Evolutionary conservation across 2,888 invertebrate species (phyloP).

Genomic region (Himalopsyche tibetana): DNA sequence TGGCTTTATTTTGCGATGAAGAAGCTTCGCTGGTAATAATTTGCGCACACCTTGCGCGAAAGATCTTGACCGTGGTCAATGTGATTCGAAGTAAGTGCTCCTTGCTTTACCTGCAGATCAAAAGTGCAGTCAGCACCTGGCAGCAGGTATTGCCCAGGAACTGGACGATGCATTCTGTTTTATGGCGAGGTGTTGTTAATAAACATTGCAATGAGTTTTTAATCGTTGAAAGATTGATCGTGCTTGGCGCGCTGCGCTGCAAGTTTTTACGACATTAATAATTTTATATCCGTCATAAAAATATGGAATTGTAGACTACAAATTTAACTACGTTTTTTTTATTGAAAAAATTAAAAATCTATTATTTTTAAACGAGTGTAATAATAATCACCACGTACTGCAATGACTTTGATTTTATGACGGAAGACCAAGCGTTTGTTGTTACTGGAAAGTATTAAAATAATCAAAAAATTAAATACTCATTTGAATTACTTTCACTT

Average conservation of each 20-base stretch:
- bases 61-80: conserved; percentile 34
- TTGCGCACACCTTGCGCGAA: conserved; percentile 8
- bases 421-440: no score
- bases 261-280: no score
- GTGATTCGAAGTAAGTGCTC: not conserved
- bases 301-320: no score
- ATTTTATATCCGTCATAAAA: no score
- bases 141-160: conserved; percentile 2
- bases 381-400: no score
- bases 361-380: no score
- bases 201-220: not conserved
- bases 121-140: not conserved
- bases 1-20: not conserved
- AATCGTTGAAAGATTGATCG: conserved; percentile 7
- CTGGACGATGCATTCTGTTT: not conserved
- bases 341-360: no score
- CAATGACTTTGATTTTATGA: no score
- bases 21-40: not conserved
- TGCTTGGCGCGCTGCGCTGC: not conserved
- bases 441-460: no score
- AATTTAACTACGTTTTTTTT: no score
- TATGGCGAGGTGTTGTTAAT: not conserved
- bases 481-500: no score
- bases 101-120: not conserved
- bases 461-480: no score